Percentiles rank a stretch among this genome's conserved stretches.
Evolutionary conservation across 2,797 vertebrate genomes (phyloP).

Genomic region (Hippocampus kuda): DNA sequence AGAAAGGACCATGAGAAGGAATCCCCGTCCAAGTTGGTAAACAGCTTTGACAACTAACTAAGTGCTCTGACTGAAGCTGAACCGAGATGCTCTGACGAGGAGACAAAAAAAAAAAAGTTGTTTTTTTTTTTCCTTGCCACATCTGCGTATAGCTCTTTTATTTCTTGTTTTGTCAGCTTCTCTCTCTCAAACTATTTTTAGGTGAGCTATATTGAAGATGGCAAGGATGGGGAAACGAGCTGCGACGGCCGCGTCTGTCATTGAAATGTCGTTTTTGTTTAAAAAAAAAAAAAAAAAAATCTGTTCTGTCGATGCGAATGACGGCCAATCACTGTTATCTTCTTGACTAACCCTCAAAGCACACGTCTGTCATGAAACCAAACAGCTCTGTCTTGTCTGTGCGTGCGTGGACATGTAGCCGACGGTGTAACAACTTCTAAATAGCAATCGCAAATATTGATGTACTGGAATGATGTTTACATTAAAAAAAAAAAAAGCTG

Average conservation of each 20-base stretch:
- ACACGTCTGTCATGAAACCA: slow-evolving; percentile 39
- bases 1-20: slow-evolving; percentile 13
- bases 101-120: slow-evolving; percentile 19
- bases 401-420: slow-evolving; percentile 10
- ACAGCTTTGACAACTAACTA: slow-evolving; percentile 20
- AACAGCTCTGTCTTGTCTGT: slow-evolving; percentile 33
- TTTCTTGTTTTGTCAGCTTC: slow-evolving; percentile 42
- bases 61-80: not conserved
- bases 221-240: slow-evolving; percentile 20
- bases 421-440: slow-evolving; percentile 28
- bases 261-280: slow-evolving; percentile 21
- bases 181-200: slow-evolving; percentile 53
- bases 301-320: slow-evolving; percentile 37
- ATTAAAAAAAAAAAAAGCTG: slow-evolving; percentile 13
- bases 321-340: slow-evolving; percentile 65
- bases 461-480: slow-evolving; percentile 26
- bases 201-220: slow-evolving; percentile 43
- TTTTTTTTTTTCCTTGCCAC: slow-evolving; percentile 29
- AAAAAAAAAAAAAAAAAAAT: slow-evolving; percentile 4
- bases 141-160: slow-evolving; percentile 16
- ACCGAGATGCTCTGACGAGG: slow-evolving; percentile 12
- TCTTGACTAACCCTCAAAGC: slow-evolving; percentile 57
- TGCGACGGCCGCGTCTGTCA: slow-evolving; percentile 12
- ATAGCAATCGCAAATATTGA: slow-evolving; percentile 23
- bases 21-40: slow-evolving; percentile 24